Evolutionary conservation across 2,888 invertebrate species (phyloP), one percentile per base, ranked within the genome.

Genomic region (Neoascia interrupta): DNA sequence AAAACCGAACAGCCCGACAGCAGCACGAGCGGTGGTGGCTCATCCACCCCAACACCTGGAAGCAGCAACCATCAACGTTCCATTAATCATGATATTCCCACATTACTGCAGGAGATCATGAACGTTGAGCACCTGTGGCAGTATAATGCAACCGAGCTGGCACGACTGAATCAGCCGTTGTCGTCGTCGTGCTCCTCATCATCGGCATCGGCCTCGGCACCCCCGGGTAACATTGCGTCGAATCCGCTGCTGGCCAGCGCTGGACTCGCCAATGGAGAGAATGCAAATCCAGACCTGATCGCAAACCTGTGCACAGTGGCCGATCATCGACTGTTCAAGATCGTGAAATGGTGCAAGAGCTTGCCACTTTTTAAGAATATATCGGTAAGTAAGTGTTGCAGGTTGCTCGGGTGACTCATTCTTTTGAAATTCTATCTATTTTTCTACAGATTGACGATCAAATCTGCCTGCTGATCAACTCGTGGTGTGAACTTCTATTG

Each of bases 331-430:
- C 92, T 98, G 13, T 98, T 98, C 88, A 97, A 98, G 90, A 97
- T 98, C 83, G 98, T 98, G 81, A 97, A 98, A 87, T 98, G 98
- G 98, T 98, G 98, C 90, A 96, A 98, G 88, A 97, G 97, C 88
- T 90, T 98, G 87, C 98, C 98, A 11, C 92, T 98, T 19, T 98
- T 98, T 88, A 97, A 97, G 88, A 96, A 97, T 89, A 97, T 98
- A 84, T 96, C 97, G 85, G 96, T 96, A 85, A 91, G 92, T 89
- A 23, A n/a, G n/a, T n/a, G 41, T 31, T 15, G 2, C 1, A 11
- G 6, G 18, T 18, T 51, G 15, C 23, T 37, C 41, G n/a, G 43
- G 39, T 18, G 5, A 58, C 45, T 66, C 2, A 31, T 31, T 21
- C 3, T 18, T 23, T 37, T 37, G 18, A 21, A 13, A 19, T 18